Percentiles rank a stretch among this genome's conserved stretches.
Evolutionary conservation across 2,888 invertebrate species (phyloP).

Genomic region (Mesorhabditis belari): DNA sequence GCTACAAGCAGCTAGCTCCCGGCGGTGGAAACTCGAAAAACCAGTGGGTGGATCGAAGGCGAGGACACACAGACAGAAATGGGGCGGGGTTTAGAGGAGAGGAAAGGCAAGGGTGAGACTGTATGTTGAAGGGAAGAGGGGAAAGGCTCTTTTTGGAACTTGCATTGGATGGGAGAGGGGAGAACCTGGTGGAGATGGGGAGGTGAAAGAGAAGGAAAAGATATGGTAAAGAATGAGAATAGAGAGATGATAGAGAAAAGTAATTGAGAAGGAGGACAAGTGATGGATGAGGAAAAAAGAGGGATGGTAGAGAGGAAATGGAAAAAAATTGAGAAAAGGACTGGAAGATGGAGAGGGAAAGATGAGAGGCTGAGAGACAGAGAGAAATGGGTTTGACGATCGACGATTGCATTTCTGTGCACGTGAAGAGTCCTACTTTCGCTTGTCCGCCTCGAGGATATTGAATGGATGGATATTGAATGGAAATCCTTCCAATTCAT

Average conservation of each 20-base stretch:
- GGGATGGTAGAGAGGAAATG: not conserved
- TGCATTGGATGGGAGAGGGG: not conserved
- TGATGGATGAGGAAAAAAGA: not conserved
- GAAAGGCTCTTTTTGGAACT: no score
- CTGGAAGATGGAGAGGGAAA: constrained; percentile 2
- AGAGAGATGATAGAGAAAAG: not conserved
- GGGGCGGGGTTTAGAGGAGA: constrained; percentile 4
- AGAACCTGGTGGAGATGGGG: not conserved
- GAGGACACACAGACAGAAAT: constrained; percentile 8
- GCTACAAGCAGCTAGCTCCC: constrained; percentile 10
- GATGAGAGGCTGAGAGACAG: not conserved
- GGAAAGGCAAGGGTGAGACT: not conserved
- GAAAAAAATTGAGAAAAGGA: not conserved
- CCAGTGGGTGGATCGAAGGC: constrained; percentile 8
- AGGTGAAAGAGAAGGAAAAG: not conserved
- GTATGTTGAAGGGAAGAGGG: not conserved
- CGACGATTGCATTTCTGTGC: no score
- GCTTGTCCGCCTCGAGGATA: no score
- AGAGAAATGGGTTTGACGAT: no score
- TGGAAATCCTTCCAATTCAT: no score
- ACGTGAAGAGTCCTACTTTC: no score
- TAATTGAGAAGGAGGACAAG: not conserved
- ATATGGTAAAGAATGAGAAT: not conserved
- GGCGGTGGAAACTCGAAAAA: constrained; percentile 18
- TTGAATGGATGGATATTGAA: no score